Evolutionary conservation across 1,140 invertebrate species (phyloP).

Genomic region (Drosophila aff.): DNA sequence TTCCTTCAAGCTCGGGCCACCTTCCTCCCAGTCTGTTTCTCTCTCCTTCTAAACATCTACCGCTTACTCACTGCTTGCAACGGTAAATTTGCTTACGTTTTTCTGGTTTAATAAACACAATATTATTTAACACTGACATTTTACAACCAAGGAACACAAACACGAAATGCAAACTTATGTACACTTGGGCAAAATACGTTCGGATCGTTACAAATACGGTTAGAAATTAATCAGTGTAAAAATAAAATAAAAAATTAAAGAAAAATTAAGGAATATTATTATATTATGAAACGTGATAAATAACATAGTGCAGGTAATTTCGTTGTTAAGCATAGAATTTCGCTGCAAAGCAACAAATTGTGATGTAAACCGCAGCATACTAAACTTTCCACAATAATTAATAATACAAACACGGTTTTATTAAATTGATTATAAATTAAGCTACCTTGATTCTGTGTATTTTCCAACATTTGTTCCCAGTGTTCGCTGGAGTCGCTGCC

Average conservation of each 20-base stretch:
- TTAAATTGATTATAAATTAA: not conserved
- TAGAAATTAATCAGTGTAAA: not conserved
- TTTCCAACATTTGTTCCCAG: not conserved
- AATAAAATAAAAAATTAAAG: no score
- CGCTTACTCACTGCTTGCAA: slow-evolving; percentile 39
- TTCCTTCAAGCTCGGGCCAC: slow-evolving; percentile 28
- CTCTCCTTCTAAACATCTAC: slow-evolving; percentile 20
- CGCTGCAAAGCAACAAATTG: no score
- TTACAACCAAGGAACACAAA: slow-evolving; percentile 50
- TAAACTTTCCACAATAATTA: no score
- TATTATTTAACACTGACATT: slow-evolving; percentile 67
- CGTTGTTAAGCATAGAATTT: no score
- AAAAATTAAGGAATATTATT: no score
- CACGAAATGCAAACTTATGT: slow-evolving; percentile 38
- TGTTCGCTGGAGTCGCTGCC: slow-evolving; percentile 8
- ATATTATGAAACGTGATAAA: no score
- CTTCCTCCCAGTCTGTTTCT: not conserved
- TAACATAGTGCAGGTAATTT: no score
- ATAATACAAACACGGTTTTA: not conserved
- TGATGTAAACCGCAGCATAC: no score
- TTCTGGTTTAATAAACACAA: slow-evolving; percentile 51
- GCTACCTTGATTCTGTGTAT: no score
- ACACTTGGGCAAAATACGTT: slow-evolving; percentile 6
- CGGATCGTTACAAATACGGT: not conserved
- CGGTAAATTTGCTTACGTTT: slow-evolving; percentile 59